Evolutionary conservation across 2,888 invertebrate genomes (phyloP), one percentile per base, ranked within the genome.

Genomic region (Ormyrus labotus): DNA sequence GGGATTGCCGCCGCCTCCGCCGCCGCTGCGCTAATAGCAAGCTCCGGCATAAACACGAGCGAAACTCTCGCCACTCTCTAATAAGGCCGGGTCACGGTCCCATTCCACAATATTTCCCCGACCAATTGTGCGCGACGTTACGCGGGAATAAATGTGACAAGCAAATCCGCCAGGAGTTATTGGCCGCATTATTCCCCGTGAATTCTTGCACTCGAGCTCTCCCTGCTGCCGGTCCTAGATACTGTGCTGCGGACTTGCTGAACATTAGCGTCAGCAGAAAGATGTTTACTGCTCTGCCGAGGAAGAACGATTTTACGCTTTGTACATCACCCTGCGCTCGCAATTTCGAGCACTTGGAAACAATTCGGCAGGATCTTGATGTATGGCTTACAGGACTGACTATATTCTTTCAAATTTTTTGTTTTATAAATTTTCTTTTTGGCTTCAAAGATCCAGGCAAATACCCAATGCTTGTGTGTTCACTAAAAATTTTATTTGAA

Each of bases 41-140:
- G 19, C 51, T 47, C 61, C 11, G 51, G 19, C 71, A 47, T 57
- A 13, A 6, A 10, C 11, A 51, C 48, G 10, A 55, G 53, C n/a
- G 7, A 8, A 60, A 78, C 81, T 81, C 84, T 76, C 68, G 75
- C 69, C 8, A 34, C 57, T 71, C 78, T 83, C 83, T 88, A 88
- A 88, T 86, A 87, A 88, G 87, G 84, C 85, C 83, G 82, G 86
- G 85, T 85, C 86, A 83, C 78, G 84, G 83, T 82, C 83, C 85
- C 85, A 83, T 85, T 86, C 74, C 81, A 81, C 84, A 83, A 85
- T 87, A 87, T 87, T 86, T 86, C 85, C 61, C 81, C 85, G 83
- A 86, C 85, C 86, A 87, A 86, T 87, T 86, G 85, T 84, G 84
- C 84, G 82, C 85, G 80, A 84, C 84, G 83, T 85, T 84, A 82